A percentile compares a stretch with the other conserved stretches of the same genome.
These are phyloP conservation scores for Heteronetta atricapilla DNA, from an alignment of 2,113 vertebrate genomes.

Conservation along the genomic window DNA sequence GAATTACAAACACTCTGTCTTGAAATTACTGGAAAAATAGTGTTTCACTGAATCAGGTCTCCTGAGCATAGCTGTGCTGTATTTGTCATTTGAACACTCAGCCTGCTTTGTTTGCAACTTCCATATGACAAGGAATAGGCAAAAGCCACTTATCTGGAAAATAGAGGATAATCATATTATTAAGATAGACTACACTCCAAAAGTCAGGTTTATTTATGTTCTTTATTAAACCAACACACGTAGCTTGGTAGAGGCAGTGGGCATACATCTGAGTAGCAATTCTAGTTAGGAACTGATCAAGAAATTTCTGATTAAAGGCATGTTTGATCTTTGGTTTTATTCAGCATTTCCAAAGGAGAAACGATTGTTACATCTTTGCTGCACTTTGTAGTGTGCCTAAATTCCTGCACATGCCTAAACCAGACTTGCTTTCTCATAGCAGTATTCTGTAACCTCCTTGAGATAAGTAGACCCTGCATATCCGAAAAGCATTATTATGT, in stretches of 20 bases:
- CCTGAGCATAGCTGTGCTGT: not conserved
- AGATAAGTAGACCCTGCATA: not conserved
- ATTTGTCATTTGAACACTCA: not conserved
- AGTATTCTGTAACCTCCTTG: not conserved
- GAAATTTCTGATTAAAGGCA: not conserved
- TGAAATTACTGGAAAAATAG: not conserved
- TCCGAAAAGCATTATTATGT: not conserved
- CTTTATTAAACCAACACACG: not conserved
- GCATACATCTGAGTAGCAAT: not conserved
- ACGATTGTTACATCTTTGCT: not conserved
- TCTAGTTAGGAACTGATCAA: not conserved
- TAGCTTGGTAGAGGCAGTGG: not conserved
- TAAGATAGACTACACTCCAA: not conserved
- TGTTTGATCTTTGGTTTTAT: slow-evolving; percentile 14
- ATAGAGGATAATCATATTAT: not conserved
- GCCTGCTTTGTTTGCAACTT: not conserved
- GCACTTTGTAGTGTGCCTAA: not conserved
- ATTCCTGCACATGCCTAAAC: not conserved
- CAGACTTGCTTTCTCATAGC: not conserved
- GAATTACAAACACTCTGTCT: not conserved
- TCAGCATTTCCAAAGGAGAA: not conserved
- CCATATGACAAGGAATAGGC: not conserved
- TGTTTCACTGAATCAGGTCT: not conserved
- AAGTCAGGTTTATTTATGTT: not conserved
- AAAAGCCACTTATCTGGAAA: not conserved